These are phyloP conservation scores for Eciton burchellii DNA, from an alignment of 1,140 invertebrate species.

Conservation along the genomic window DNA sequence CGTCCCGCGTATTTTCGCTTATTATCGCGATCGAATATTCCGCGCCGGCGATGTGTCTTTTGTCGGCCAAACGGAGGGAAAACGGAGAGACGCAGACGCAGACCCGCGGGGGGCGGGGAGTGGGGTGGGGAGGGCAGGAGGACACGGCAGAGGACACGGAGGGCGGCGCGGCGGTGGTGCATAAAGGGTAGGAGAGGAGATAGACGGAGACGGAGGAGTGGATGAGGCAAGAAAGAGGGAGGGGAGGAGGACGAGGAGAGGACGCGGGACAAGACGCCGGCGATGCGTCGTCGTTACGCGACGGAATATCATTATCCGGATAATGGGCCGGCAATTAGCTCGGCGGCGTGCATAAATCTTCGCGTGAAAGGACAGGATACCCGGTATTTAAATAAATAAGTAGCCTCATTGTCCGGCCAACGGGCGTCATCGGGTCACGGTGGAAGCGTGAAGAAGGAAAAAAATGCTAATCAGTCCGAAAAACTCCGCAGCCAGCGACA, in stretches of 20 bases:
- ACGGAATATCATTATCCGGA: slow-evolving; percentile 80
- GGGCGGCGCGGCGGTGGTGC: not conserved
- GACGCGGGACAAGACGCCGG: slow-evolving; percentile 46
- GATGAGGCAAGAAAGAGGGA: slow-evolving; percentile 2
- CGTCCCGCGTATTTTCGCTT: slow-evolving; percentile 46
- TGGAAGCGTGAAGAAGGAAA: slow-evolving; percentile 73
- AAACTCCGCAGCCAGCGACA: slow-evolving; percentile 64
- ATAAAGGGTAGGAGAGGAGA: slow-evolving; percentile 24
- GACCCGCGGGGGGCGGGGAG: not conserved
- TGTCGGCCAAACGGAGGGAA: slow-evolving; percentile 52
- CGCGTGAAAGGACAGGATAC: slow-evolving; percentile 80
- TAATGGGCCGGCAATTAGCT: slow-evolving; percentile 80
- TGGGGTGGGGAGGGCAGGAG: not conserved
- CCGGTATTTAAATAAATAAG: slow-evolving; percentile 81
- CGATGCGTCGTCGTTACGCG: slow-evolving; percentile 74
- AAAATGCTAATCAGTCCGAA: slow-evolving; percentile 79
- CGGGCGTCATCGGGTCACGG: slow-evolving; percentile 75
- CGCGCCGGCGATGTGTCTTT: slow-evolving; percentile 59
- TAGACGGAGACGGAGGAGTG: slow-evolving; percentile 41
- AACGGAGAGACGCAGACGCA: no score
- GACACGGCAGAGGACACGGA: not conserved
- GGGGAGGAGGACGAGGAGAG: not conserved
- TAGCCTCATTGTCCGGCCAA: slow-evolving; percentile 76
- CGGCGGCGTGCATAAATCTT: slow-evolving; percentile 80
- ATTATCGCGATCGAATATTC: slow-evolving; percentile 64